A percentile compares a stretch with the other conserved stretches of the same genome.
These are phyloP conservation scores for Lumbricus terrestris DNA, from an alignment of 2,888 invertebrate genomes.

Conservation along the genomic window DNA sequence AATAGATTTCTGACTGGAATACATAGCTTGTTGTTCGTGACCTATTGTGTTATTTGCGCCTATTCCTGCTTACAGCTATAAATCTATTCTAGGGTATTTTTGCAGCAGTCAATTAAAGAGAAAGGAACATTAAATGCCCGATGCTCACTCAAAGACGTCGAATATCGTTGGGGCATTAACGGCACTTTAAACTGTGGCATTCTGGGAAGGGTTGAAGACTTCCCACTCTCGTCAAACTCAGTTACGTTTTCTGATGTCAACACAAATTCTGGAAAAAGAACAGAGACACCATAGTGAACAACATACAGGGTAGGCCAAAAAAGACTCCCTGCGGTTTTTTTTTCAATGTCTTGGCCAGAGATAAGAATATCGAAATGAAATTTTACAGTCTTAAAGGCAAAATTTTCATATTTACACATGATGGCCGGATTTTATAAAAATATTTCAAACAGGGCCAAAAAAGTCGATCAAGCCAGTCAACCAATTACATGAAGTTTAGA, in stretches of 20 bases:
- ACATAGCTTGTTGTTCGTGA: no score
- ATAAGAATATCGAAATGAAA: no score
- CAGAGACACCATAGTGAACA: background rate
- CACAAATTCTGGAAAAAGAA: constrained; percentile 3
- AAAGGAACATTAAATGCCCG: background rate
- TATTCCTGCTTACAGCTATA: background rate
- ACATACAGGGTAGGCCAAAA: background rate
- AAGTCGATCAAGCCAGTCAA: background rate
- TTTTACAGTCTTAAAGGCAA: no score
- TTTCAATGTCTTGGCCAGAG: no score
- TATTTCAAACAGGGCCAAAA: no score
- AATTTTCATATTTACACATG: no score
- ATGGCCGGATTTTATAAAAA: no score
- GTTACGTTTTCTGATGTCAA: background rate
- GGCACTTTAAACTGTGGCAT: constrained; percentile 17
- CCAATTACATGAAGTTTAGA: background rate
- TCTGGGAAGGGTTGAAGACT: constrained; percentile 9
- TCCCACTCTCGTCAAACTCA: background rate
- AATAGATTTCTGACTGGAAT: no score
- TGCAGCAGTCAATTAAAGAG: background rate
- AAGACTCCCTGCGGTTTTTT: no score
- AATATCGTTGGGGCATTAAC: background rate
- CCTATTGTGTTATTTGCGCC: no score
- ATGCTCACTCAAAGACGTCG: background rate
- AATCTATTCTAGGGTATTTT: background rate